A percentile compares a stretch with the other conserved stretches of the same genome.
Conservation (phyloP, 2,113 vertebrate species). For the Actenoides hombroni region DNA sequence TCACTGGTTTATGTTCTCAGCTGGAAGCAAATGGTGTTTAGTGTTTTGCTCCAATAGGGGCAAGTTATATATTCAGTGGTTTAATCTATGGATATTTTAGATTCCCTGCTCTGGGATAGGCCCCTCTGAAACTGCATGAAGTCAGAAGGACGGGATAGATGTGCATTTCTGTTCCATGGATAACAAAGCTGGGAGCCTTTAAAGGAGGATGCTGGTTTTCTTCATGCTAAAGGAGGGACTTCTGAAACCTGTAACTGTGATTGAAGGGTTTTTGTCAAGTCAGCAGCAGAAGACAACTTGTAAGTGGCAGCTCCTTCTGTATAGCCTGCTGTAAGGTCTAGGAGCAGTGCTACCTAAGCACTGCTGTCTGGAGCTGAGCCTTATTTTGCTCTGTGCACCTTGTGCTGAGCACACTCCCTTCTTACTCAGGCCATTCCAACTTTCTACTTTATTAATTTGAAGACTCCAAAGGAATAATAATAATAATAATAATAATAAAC, state of each 20-base stretch:
- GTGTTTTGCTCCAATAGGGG: neutral
- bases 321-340: neutral
- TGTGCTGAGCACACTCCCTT: neutral
- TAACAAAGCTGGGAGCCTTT: neutral
- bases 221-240: neutral
- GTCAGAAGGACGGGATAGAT: neutral
- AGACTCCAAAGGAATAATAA: neutral
- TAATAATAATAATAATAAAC: too few relatives aligned
- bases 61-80: neutral
- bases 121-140: neutral
- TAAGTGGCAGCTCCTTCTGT: neutral
- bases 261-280: neutral
- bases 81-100: neutral
- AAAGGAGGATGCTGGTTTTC: neutral
- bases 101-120: neutral
- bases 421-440: neutral
- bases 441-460: neutral
- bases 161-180: neutral
- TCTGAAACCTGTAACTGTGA: neutral
- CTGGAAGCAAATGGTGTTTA: neutral
- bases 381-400: neutral
- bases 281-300: neutral
- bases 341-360: neutral
- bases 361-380: neutral
- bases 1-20: neutral